These are phyloP conservation scores for Lasiurus cinereus DNA, from an alignment of 2,113 vertebrate genomes.

Conservation along the genomic window DNA sequence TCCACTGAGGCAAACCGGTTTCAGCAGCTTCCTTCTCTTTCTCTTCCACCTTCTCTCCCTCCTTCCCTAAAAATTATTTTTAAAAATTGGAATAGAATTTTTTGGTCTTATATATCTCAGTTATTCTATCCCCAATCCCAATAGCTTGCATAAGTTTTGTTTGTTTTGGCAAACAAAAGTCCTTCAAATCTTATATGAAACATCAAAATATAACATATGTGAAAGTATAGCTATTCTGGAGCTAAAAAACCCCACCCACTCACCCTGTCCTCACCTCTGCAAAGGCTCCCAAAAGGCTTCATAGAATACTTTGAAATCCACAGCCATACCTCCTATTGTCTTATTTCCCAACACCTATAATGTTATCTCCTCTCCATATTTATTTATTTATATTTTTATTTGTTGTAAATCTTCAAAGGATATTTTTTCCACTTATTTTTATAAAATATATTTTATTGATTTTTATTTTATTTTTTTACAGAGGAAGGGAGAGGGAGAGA, in stretches of 20 bases:
- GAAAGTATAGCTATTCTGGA: not conserved
- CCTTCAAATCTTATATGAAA: not conserved
- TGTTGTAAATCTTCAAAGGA: too few species aligned
- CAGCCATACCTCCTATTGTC: not conserved
- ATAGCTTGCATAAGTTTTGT: not conserved
- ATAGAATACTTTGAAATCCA: not conserved
- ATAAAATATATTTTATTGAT: too few species aligned
- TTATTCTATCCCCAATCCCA: not conserved
- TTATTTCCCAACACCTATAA: not conserved
- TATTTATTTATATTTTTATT: not conserved
- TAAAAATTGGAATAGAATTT: not conserved
- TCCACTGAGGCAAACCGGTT: too few species aligned
- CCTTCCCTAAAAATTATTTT: not conserved
- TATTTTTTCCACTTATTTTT: not conserved
- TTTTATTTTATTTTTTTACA: too few species aligned
- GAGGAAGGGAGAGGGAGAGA: too few species aligned
- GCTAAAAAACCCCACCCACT: not conserved
- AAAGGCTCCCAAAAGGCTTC: not conserved
- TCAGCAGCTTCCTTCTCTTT: not conserved
- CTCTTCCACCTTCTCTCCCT: not conserved
- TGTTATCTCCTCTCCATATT: not conserved
- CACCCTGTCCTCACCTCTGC: not conserved
- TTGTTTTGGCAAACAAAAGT: not conserved
- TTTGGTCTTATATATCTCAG: not conserved
- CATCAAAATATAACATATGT: not conserved